Conservation (phyloP, 2,888 invertebrate genomes). For the Anarsia innoxiella region DNA sequence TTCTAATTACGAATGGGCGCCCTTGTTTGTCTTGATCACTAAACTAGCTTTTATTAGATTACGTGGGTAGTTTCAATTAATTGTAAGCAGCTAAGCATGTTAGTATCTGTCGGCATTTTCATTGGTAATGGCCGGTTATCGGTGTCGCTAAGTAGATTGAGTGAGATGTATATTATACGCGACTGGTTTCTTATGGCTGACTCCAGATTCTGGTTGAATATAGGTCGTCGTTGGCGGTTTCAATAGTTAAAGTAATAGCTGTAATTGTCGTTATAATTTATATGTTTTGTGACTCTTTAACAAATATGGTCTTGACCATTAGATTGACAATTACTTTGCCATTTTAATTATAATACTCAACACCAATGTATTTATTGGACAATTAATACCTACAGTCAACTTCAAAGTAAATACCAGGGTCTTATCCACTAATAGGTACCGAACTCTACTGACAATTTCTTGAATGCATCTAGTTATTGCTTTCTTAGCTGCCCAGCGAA, state of each 20-base stretch:
- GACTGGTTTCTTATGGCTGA: conserved; percentile 43
- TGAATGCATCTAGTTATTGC: too few species aligned
- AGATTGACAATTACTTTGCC: too few species aligned
- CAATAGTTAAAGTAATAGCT: conserved; percentile 1
- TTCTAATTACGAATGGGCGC: conserved; percentile 73
- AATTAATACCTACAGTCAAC: too few species aligned
- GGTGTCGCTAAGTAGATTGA: conserved; percentile 65
- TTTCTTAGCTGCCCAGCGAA: too few species aligned
- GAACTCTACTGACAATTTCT: too few species aligned
- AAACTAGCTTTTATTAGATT: conserved; percentile 74
- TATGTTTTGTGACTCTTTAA: too few species aligned
- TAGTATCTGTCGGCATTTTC: conserved; percentile 64
- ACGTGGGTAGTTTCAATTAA: conserved; percentile 74
- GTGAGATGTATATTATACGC: conserved; percentile 55
- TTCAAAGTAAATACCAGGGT: too few species aligned
- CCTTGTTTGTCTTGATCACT: conserved; percentile 72
- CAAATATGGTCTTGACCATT: neutral
- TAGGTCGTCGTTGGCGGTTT: conserved; percentile 16
- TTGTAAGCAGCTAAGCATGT: conserved; percentile 42
- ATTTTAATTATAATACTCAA: too few species aligned
- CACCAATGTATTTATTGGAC: too few species aligned
- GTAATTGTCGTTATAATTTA: neutral
- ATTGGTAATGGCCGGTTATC: conserved; percentile 66
- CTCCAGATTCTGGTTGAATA: conserved; percentile 38
- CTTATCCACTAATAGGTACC: too few species aligned